Conservation (phyloP, 2,113 vertebrate species). For the Gymnocephalus cernua region DNA sequence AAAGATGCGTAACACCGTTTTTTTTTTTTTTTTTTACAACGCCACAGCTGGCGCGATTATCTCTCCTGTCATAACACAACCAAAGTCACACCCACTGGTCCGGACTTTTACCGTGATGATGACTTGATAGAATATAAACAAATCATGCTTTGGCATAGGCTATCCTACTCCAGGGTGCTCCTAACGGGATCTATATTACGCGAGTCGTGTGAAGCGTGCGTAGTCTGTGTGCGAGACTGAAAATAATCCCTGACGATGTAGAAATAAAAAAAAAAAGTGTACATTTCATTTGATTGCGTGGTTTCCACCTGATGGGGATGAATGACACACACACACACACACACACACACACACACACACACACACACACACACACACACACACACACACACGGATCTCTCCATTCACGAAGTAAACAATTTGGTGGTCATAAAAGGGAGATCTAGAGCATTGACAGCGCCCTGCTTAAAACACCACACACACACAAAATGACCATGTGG, state of each 20-base stretch:
- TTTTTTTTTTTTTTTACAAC: too few species aligned
- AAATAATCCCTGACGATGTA: constrained; percentile 41
- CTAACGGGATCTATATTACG: constrained; percentile 46
- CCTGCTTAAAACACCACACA: neutral
- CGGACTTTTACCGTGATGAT: neutral
- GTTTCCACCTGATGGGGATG: constrained; percentile 17
- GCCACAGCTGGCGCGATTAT: neutral
- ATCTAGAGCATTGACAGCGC: constrained; percentile 39
- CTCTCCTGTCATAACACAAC: neutral
- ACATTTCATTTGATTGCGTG: constrained; percentile 7
- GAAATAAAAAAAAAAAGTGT: constrained; percentile 3
- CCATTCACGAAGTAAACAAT: neutral
- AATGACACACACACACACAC: too few species aligned
- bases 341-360: too few species aligned
- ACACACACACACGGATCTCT: too few species aligned
- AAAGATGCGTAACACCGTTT: neutral
- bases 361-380: too few species aligned
- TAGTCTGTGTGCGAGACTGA: constrained; percentile 8
- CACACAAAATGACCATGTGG: neutral
- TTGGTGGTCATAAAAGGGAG: neutral
- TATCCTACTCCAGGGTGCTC: neutral
- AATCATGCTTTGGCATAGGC: neutral
- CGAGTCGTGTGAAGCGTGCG: constrained; percentile 49
- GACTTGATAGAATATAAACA: neutral
- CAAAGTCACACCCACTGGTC: constrained; percentile 32